Conservation (phyloP, 2,797 vertebrate genomes). For the Steatocranus sp. region DNA sequence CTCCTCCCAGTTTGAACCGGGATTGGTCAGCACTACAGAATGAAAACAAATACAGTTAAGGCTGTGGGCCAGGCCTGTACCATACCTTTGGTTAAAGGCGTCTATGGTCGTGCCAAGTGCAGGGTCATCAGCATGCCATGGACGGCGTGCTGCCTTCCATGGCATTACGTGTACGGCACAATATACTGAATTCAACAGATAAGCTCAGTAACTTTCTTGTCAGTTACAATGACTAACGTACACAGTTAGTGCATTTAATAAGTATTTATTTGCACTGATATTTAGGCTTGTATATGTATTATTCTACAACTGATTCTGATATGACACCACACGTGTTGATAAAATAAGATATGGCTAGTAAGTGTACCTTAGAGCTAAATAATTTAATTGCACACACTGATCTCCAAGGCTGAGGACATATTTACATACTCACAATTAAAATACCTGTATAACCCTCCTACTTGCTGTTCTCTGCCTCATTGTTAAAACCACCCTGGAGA, state of each 20-base stretch:
- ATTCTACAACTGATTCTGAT: background rate
- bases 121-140: background rate
- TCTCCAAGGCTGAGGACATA: background rate
- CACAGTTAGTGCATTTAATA: background rate
- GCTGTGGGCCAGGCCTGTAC: slow-evolving; percentile 1
- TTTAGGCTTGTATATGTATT: background rate
- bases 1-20: slow-evolving; percentile 38
- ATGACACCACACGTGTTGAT: background rate
- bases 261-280: background rate
- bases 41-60: slow-evolving; percentile 64
- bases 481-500: background rate
- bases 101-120: background rate
- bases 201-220: background rate
- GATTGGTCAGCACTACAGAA: slow-evolving; percentile 61
- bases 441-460: background rate
- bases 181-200: background rate
- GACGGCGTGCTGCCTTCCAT: too few species aligned
- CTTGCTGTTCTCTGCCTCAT: background rate
- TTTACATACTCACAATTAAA: background rate
- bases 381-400: background rate
- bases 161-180: background rate
- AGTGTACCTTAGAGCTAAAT: background rate
- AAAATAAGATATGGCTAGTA: background rate
- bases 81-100: background rate
- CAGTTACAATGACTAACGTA: background rate